These are phyloP conservation scores for Coleophora flavipennella DNA, from an alignment of 2,888 invertebrate species.

Conservation along the genomic window DNA sequence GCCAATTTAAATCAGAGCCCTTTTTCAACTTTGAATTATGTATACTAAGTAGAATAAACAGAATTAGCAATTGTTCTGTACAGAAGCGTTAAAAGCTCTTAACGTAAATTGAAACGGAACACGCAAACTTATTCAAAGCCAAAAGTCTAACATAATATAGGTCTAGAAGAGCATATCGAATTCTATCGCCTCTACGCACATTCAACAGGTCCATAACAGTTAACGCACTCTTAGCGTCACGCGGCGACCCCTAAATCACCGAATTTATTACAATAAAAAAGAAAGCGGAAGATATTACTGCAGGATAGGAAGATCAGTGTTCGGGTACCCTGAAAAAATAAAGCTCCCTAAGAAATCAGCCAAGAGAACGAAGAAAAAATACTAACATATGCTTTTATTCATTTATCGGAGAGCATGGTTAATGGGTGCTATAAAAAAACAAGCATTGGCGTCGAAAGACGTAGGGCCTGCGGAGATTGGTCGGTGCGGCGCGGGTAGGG, in stretches of 20 bases:
- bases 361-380: slow-evolving; percentile 25
- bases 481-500: slow-evolving; percentile 42
- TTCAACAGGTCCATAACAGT: slow-evolving; percentile 21
- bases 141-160: too few relatives aligned
- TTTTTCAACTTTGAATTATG: too few relatives aligned
- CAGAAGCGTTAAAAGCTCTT: too few relatives aligned
- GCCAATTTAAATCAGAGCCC: too few relatives aligned
- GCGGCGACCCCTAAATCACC: slow-evolving; percentile 16
- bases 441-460: slow-evolving; percentile 69
- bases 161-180: slow-evolving; percentile 2
- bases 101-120: too few relatives aligned
- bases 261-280: slow-evolving; percentile 19
- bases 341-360: slow-evolving; percentile 21
- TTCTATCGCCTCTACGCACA: slow-evolving; percentile 8
- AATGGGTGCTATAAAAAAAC: slow-evolving; percentile 66
- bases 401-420: slow-evolving; percentile 63
- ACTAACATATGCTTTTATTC: slow-evolving; percentile 60
- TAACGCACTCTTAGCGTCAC: slow-evolving; percentile 14
- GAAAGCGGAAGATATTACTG: slow-evolving; percentile 20
- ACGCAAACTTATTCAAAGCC: too few relatives aligned
- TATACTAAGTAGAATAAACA: too few relatives aligned
- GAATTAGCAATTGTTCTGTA: too few relatives aligned
- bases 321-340: slow-evolving; percentile 15
- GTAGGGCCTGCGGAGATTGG: slow-evolving; percentile 67
- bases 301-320: slow-evolving; percentile 25